These are phyloP conservation scores for Tipula vernalis DNA, from an alignment of 2,888 invertebrate species.

Conservation along the genomic window DNA sequence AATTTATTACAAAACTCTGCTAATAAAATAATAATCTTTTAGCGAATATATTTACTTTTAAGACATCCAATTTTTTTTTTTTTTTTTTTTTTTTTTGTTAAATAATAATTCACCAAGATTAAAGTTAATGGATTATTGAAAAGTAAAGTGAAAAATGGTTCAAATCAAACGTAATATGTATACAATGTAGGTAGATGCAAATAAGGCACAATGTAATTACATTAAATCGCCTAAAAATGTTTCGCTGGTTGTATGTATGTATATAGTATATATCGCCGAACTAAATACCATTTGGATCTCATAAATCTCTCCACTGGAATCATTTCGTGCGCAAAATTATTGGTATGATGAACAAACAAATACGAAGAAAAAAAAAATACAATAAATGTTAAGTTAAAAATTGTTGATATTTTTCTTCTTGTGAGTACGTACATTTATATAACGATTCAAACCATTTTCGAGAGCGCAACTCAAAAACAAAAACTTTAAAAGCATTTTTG, in stretches of 20 bases:
- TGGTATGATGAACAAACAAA: conserved; percentile 5
- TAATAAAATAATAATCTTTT: background rate
- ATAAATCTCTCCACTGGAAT: conserved; percentile 11
- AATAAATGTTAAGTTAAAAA: background rate
- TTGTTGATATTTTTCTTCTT: background rate
- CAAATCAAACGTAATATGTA: background rate
- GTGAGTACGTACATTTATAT: background rate
- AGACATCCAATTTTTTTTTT: background rate
- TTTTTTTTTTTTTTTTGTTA: background rate
- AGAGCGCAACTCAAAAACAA: background rate
- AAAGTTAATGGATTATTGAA: conserved; percentile 8
- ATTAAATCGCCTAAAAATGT: background rate
- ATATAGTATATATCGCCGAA: background rate
- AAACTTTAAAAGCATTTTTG: background rate
- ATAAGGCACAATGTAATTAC: background rate
- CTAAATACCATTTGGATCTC: conserved; percentile 4
- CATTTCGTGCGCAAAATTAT: conserved; percentile 9
- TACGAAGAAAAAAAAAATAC: background rate
- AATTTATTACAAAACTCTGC: background rate
- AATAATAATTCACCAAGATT: conserved; percentile 5
- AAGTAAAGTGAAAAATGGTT: conserved; percentile 5
- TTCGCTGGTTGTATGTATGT: background rate
- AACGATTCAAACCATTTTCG: background rate
- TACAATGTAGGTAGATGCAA: background rate
- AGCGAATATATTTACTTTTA: background rate